These are phyloP conservation scores for Drosophila pallidifrons DNA, from an alignment of 1,140 invertebrate species.

Conservation along the genomic window DNA sequence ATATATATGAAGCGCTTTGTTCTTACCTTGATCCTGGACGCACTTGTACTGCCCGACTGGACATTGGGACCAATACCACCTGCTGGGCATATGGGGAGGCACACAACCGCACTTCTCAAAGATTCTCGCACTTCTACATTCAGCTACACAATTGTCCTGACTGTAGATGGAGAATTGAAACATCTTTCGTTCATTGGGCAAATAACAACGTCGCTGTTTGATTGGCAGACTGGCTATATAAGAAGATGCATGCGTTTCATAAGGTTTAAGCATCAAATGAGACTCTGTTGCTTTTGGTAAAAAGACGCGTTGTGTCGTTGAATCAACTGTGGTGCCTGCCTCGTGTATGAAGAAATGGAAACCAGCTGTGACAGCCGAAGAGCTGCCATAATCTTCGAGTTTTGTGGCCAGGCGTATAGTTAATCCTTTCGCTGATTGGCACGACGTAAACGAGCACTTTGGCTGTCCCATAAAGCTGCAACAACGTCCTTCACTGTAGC, in stretches of 20 bases:
- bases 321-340: constrained; percentile 86
- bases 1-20: not conserved
- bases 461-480: constrained; percentile 87
- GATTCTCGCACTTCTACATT: constrained; percentile 85
- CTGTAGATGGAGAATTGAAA: constrained; percentile 86
- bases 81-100: constrained; percentile 86
- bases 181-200: constrained; percentile 85
- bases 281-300: constrained; percentile 36
- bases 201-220: constrained; percentile 86
- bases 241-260: constrained; percentile 28
- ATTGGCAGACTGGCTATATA: constrained; percentile 33
- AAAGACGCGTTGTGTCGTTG: constrained; percentile 77
- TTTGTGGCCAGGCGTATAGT: constrained; percentile 85
- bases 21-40: constrained; percentile 46
- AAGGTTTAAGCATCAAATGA: constrained; percentile 53
- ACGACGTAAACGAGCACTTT: constrained; percentile 73
- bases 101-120: constrained; percentile 86
- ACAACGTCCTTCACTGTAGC: constrained; percentile 86
- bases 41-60: constrained; percentile 58
- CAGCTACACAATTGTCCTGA: constrained; percentile 87
- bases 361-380: constrained; percentile 24
- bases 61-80: constrained; percentile 57
- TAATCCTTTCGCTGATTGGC: constrained; percentile 87
- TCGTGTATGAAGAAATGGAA: constrained; percentile 85
- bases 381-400: constrained; percentile 84